Evolutionary conservation across 2,797 vertebrate species (phyloP).

Genomic region (Scyliorhinus canicula): DNA sequence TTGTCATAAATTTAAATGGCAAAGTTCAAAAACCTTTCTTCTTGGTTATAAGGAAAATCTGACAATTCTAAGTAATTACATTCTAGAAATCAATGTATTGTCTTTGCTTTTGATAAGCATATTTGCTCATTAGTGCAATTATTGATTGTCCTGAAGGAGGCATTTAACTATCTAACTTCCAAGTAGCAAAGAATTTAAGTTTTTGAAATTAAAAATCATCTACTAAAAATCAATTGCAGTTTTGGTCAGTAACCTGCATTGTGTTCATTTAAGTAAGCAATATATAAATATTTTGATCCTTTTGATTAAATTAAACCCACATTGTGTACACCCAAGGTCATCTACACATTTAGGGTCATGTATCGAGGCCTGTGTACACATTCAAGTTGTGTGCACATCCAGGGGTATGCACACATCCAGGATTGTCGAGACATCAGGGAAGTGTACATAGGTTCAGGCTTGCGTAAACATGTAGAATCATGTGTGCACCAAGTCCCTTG

Average conservation of each 20-base stretch:
- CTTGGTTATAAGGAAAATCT: background rate
- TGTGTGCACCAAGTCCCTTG: background rate
- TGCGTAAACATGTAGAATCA: background rate
- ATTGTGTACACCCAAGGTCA: no score
- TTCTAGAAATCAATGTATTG: conserved; percentile 26
- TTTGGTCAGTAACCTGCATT: background rate
- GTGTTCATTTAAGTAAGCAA: background rate
- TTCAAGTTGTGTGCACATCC: background rate
- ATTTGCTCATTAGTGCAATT: conserved; percentile 17
- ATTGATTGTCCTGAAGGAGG: background rate
- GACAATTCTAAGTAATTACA: conserved; percentile 21
- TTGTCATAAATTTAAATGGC: conserved; percentile 28
- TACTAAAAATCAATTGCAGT: background rate
- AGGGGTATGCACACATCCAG: background rate
- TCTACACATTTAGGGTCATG: no score
- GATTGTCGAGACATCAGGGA: background rate
- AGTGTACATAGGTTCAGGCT: background rate
- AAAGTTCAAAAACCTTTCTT: conserved; percentile 27
- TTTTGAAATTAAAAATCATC: background rate
- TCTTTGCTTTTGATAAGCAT: background rate
- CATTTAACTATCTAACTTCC: background rate
- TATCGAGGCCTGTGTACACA: background rate
- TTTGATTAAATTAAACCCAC: no score
- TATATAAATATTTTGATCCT: no score
- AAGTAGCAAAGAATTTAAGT: background rate